Conservation (phyloP, 2,888 invertebrate genomes). For the Brenthis hecate region DNA sequence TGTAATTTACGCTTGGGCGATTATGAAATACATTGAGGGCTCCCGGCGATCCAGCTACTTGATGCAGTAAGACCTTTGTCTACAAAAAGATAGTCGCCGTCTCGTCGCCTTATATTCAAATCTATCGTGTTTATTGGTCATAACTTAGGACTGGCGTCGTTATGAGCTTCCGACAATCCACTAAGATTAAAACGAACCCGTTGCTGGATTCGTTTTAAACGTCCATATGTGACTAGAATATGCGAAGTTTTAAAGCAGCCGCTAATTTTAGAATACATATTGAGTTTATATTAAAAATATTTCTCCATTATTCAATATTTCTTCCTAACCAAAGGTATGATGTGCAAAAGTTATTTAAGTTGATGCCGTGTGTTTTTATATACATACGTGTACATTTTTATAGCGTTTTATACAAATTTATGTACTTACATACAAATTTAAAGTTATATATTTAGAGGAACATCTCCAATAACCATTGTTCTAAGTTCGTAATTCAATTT, state of each 20-base stretch:
- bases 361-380: background rate
- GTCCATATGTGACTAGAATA: slow-evolving; percentile 64
- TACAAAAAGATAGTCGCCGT: slow-evolving; percentile 37
- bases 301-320: background rate
- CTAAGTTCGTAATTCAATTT: slow-evolving; percentile 5
- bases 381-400: too few species aligned
- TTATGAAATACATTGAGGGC: slow-evolving; percentile 30
- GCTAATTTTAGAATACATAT: slow-evolving; percentile 1
- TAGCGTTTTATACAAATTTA: too few species aligned
- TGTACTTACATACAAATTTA: too few species aligned
- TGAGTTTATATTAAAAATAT: background rate
- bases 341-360: background rate
- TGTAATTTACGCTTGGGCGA: slow-evolving; percentile 30
- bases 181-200: slow-evolving; percentile 65
- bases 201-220: slow-evolving; percentile 29
- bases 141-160: slow-evolving; percentile 67
- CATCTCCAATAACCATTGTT: background rate
- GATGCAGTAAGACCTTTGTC: slow-evolving; percentile 26
- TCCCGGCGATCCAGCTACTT: slow-evolving; percentile 25
- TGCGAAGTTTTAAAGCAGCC: slow-evolving; percentile 21
- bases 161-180: slow-evolving; percentile 68
- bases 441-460: background rate
- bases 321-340: too few species aligned
- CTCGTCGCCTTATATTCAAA: slow-evolving; percentile 56
- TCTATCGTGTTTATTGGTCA: slow-evolving; percentile 69